These are phyloP conservation scores for Phataginus tricuspis DNA, from an alignment of 2,797 vertebrate genomes.

Conservation along the genomic window DNA sequence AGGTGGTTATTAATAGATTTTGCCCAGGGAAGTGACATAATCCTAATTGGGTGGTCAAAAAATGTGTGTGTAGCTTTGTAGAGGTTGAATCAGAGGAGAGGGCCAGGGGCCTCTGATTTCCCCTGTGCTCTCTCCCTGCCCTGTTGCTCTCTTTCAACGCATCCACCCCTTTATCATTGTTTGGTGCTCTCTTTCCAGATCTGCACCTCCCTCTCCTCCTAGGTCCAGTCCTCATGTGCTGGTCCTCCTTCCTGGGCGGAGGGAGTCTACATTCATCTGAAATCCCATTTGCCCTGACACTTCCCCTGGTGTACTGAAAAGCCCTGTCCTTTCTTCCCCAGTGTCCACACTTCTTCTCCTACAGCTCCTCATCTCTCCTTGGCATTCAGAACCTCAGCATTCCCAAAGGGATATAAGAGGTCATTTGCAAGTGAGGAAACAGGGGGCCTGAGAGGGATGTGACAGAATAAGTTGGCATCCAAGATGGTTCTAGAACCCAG, in stretches of 20 bases:
- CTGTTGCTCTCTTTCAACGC: neutral
- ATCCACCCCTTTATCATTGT: neutral
- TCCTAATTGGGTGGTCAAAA: neutral
- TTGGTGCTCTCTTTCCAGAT: neutral
- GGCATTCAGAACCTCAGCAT: neutral
- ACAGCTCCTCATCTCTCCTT: neutral
- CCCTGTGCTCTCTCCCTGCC: neutral
- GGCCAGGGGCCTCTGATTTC: neutral
- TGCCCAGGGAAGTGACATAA: neutral
- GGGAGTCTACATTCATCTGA: neutral
- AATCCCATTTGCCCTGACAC: neutral
- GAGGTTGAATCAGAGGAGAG: neutral
- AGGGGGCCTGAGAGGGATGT: neutral
- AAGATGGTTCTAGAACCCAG: slow-evolving; percentile 1
- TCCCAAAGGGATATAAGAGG: neutral
- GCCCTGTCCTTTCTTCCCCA: neutral
- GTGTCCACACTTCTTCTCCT: neutral
- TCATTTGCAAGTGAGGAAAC: neutral
- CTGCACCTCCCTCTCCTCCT: neutral
- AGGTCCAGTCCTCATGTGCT: neutral
- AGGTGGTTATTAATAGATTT: neutral
- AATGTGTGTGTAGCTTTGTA: neutral
- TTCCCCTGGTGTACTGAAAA: neutral
- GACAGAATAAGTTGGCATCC: neutral
- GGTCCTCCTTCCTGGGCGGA: neutral